Evolutionary conservation across 2,113 vertebrate genomes (phyloP), one percentile per base, ranked within the genome.

Genomic region (Mustela lutreola): DNA sequence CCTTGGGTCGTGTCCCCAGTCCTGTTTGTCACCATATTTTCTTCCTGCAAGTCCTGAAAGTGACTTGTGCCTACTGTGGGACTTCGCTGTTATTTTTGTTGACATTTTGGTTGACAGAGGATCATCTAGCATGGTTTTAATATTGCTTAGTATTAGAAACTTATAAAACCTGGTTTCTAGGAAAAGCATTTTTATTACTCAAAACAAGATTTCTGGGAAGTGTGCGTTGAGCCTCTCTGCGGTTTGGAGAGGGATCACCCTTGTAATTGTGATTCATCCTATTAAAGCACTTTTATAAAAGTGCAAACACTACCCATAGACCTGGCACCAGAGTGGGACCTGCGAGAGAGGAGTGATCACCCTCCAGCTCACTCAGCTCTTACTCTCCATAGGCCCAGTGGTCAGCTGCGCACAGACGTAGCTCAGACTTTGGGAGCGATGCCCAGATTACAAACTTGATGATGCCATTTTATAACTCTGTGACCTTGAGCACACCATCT

Each of bases 351-450:
- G 58, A 26, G 11, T 2, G 15, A 4, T 1, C 10, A 7, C 8
- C 24, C 45, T 75, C 48, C 2, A 36, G 10, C 14, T 63, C 60
- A 33, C 48, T 33, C 33, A 22, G 19, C 31, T 21, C 48, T 33
- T 16, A 7, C 39, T 79, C 53, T 19, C 53, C 42, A 4, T 0
- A 1, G 21, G 8, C 16, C 4, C 63, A n/a, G 16, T 21, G 7
- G 31, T 2, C 4, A 14, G 12, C 36, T 2, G 4, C 0, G 24
- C 0, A 0, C 8, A 90, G 65, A 18, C 26, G 39, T 5, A 79
- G 5, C 22, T 60, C 62, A 14, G 48, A 36, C 5, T 53, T 45
- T 31, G 4, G 60, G 56, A 53, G 33, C 48, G 4, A 56, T 53
- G 33, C 0, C 60, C 10, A n/a, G 65, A 16, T 26, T 22, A 50